Base-by-base conservation (phyloP, 2,888 invertebrate genomes). In the Cynaeus angustus region DNA sequence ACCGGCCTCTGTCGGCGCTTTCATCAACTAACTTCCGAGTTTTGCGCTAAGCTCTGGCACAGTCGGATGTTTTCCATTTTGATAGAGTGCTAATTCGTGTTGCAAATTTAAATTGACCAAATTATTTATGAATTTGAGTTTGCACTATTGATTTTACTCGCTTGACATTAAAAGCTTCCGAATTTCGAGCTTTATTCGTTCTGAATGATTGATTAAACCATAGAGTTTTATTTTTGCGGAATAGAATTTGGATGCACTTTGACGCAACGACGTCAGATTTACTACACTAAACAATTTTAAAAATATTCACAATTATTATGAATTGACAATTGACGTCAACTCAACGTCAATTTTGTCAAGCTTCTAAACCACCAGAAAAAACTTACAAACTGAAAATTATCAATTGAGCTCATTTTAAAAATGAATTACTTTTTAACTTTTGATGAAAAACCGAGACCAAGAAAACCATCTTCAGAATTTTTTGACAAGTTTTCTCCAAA, bases 71-170 rank as follows among this genome's bases (percentile, higher is more conserved):
- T 72, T 68, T 72, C 73, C 71, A 71, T 75, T 75, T 73, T 75
- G 74, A 76, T 75, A 73, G 74, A 76, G 76, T 76, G 75, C 75
- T 75, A 75, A 76, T 75, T 75, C 75, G 68, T 75, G 74, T 75
- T 75, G 64, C 69, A 73, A 75, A 76, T 75, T 76, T 74, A 74
- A 72, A 74, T 74, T 72, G 73, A 74, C 74, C 71, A 41, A 53
- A 75, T 76, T 74, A 75, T 75, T 75, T 75, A 75, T 75, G 70
- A 70, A 67, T 45, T 56, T 65, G 30, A 58, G 45, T 69, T 64
- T 68, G 59, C 53, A 65, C 68, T 69, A 73, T 72, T 66, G 72
- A 72, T 73, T 73, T 68, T 62, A 62, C 38, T 71, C 52, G 50
- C 8, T 33, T 46, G 52, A 53, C 64, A 64, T 64, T 64, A 53